Percentiles rank a stretch among this genome's conserved stretches.
These are phyloP conservation scores for Myocastor coypus DNA, from an alignment of 2,113 vertebrate species.

Conservation along the genomic window DNA sequence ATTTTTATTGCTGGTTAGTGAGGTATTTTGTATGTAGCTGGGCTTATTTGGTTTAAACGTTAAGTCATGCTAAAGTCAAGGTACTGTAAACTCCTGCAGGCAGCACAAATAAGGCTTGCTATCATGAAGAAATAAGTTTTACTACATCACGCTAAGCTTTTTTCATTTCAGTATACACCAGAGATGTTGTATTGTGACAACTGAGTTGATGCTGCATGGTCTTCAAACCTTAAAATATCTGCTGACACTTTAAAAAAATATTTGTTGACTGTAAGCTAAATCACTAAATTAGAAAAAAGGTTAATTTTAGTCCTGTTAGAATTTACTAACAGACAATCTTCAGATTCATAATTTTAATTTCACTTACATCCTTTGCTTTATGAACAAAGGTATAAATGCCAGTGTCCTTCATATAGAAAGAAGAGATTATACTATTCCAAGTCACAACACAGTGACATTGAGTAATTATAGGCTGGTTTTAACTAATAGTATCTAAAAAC, in stretches of 20 bases:
- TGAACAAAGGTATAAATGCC: background rate
- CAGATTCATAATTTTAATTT: conserved; percentile 44
- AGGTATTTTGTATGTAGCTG: background rate
- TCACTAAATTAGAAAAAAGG: conserved; percentile 46
- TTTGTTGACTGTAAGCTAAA: background rate
- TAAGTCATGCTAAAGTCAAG: background rate
- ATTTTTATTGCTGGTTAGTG: conserved; percentile 60
- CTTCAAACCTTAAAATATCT: background rate
- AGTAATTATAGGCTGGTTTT: background rate
- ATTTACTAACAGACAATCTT: background rate
- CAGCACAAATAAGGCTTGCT: background rate
- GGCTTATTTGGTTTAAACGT: background rate
- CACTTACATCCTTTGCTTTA: conserved; percentile 38
- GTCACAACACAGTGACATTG: background rate
- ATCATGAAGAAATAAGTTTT: background rate
- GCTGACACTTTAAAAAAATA: background rate
- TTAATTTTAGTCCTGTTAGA: conserved; percentile 59
- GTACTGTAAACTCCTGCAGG: background rate
- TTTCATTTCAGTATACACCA: background rate
- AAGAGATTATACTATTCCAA: conserved; percentile 28
- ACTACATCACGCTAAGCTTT: background rate
- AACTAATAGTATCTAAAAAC: background rate
- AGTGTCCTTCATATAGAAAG: background rate
- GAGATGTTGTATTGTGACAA: background rate
- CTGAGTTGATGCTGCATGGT: background rate